phyloP scores from a whole-genome alignment of 1,140 invertebrate species.

The Megalopta genalis region DNA sequence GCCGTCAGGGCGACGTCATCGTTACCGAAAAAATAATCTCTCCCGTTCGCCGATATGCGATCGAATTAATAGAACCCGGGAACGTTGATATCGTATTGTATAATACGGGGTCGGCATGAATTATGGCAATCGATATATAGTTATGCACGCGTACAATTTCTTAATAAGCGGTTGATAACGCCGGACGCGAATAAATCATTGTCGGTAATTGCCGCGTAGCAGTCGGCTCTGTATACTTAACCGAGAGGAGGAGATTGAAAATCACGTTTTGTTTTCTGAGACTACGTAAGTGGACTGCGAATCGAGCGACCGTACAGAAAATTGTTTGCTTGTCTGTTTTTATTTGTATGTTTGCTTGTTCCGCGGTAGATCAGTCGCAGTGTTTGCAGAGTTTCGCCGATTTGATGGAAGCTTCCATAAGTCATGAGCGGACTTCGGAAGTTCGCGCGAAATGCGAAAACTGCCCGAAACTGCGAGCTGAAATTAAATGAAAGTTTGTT shows the following conservation, averaged over 20 bases:
- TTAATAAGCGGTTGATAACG: constrained; percentile 42
- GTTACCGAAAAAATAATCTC: not conserved
- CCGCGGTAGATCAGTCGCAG: no score
- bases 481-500: no score
- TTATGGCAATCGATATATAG: constrained; percentile 28
- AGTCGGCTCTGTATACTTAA: not conserved
- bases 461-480: no score
- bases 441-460: no score
- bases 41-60: not conserved
- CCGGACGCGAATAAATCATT: constrained; percentile 21
- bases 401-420: no score
- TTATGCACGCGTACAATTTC: constrained; percentile 29
- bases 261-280: not conserved
- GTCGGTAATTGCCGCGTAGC: constrained; percentile 9
- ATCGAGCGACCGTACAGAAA: not conserved
- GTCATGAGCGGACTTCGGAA: no score
- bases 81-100: constrained; percentile 32
- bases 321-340: no score
- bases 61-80: constrained; percentile 7
- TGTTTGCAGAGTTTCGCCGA: no score
- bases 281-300: no score
- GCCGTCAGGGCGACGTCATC: not conserved
- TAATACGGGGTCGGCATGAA: constrained; percentile 16
- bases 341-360: no score
- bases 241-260: constrained; percentile 16